phyloP scores from a whole-genome alignment of 2,888 invertebrate genomes.

The Choristoneura rosaceana region DNA sequence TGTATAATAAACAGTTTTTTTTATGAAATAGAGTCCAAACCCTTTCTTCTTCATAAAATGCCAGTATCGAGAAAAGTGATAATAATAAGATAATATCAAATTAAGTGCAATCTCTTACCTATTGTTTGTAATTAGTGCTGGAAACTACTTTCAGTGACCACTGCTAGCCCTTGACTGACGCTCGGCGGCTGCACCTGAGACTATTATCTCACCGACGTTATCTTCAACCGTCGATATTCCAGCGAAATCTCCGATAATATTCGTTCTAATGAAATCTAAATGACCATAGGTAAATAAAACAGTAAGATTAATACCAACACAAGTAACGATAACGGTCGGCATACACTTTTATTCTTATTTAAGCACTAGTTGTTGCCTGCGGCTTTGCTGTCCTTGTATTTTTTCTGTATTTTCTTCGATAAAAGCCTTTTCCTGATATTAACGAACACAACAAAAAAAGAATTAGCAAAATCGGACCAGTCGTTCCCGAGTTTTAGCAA shows the following conservation, averaged over 20 bases:
- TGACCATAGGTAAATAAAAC: neutral
- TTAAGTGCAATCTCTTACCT: neutral
- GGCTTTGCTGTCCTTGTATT: neutral
- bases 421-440: no score
- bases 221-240: slow-evolving; percentile 1
- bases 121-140: neutral
- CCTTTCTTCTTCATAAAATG: no score
- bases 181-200: neutral
- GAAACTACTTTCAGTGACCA: neutral
- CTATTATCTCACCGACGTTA: neutral
- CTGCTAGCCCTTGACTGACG: neutral
- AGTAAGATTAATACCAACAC: neutral
- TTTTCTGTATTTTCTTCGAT: neutral
- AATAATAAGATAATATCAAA: no score
- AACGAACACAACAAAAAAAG: no score
- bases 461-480: no score
- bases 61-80: no score
- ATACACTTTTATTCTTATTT: neutral
- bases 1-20: no score
- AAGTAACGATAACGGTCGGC: neutral
- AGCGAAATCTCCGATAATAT: neutral
- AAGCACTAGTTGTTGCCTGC: neutral
- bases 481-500: no score
- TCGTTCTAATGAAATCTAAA: slow-evolving; percentile 5
- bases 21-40: no score